These are phyloP conservation scores for Eucriotettix oculatus DNA, from an alignment of 2,888 invertebrate species.

Conservation along the genomic window DNA sequence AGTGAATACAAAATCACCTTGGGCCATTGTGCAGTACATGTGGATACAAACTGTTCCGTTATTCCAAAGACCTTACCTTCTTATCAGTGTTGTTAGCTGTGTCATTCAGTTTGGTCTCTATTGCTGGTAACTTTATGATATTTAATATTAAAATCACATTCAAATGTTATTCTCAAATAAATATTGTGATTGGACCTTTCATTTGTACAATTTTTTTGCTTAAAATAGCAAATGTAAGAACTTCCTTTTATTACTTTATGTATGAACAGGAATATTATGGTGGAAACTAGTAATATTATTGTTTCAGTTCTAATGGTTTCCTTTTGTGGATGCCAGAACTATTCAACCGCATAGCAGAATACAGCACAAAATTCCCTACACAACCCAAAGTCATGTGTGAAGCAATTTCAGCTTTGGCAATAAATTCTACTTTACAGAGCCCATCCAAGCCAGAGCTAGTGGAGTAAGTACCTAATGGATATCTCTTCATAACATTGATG, in stretches of 20 bases:
- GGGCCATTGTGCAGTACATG: constrained; percentile 15
- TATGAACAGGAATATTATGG: too few species aligned
- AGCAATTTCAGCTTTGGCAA: not conserved
- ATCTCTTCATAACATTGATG: too few species aligned
- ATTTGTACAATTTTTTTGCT: too few species aligned
- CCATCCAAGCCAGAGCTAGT: too few species aligned
- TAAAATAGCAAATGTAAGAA: too few species aligned
- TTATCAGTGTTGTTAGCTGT: constrained; percentile 25
- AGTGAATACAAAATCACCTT: not conserved
- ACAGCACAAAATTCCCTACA: constrained; percentile 18
- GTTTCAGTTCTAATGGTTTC: constrained; percentile 16
- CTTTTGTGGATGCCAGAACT: constrained; percentile 25
- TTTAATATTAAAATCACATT: too few species aligned
- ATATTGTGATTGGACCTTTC: too few species aligned
- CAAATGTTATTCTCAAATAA: too few species aligned
- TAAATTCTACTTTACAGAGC: not conserved
- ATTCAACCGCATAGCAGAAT: constrained; percentile 21
- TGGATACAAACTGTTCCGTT: constrained; percentile 25
- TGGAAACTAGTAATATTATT: not conserved
- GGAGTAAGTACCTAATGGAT: too few species aligned
- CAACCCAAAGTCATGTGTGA: constrained; percentile 4
- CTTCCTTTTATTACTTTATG: too few species aligned
- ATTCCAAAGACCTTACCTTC: constrained; percentile 20
- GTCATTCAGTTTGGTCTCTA: constrained; percentile 27
- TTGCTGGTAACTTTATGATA: not conserved